phyloP scores from a whole-genome alignment of 2,888 invertebrate species.

The Trachelus tabidus region DNA sequence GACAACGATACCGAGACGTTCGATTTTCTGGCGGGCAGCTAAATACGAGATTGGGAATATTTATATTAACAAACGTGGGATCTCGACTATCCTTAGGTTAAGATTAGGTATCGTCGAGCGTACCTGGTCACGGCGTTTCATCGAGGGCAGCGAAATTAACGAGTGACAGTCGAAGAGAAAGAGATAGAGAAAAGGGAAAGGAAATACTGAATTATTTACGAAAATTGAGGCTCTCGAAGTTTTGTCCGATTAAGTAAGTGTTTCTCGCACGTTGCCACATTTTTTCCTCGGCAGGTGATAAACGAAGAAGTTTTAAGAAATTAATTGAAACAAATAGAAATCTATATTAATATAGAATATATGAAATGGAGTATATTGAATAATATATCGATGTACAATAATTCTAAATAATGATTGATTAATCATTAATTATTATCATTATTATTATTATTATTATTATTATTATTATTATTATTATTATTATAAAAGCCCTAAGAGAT shows the following conservation, averaged over 20 bases:
- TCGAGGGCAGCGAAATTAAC: conserved; percentile 12
- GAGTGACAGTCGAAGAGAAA: not conserved
- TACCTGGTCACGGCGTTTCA: not conserved
- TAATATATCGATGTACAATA: conserved; percentile 66
- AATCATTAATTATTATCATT: conserved; percentile 17
- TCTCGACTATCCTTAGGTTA: not conserved
- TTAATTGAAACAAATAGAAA: conserved; percentile 57
- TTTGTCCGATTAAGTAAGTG: conserved; percentile 45
- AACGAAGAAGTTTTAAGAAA: conserved; percentile 35
- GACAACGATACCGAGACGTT: not conserved
- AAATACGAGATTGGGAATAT: not conserved
- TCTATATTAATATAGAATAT: conserved; percentile 62
- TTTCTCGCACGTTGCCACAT: conserved; percentile 54
- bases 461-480: conserved; percentile 2
- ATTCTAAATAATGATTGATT: conserved; percentile 60
- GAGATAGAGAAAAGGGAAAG: not conserved
- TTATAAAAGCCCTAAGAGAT: conserved; percentile 5
- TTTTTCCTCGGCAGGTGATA: conserved; percentile 57
- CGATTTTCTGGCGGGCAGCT: not conserved
- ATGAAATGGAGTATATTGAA: conserved; percentile 63
- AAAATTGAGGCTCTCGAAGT: not conserved
- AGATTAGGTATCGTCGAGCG: not conserved
- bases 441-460: conserved; percentile 3
- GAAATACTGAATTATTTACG: not conserved
- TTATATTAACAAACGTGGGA: not conserved